Evolutionary conservation across 2,113 vertebrate genomes (phyloP), one percentile per base, ranked within the genome.

Genomic region (Solenodon paradoxus): DNA sequence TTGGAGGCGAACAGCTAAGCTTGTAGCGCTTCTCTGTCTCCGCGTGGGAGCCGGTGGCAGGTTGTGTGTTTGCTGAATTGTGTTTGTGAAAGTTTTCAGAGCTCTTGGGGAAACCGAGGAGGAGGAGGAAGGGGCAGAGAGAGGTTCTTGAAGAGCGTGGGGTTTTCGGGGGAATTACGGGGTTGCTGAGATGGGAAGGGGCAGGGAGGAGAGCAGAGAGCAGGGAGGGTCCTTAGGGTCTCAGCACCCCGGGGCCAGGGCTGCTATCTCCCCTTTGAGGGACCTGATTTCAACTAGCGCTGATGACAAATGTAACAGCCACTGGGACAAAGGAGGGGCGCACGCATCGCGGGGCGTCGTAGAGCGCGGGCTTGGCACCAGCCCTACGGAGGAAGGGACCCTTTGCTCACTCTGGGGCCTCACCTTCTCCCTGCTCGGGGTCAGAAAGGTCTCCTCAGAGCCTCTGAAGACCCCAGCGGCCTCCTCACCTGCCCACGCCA

Each of bases 61-160:
- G 1, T 55, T 3, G 49, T 57, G 49, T 68, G 57, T 75, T 55
- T 45, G 79, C 66, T 28, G 47, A 75, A 66, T 2, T 9, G 40
- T 49, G 20, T 94, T 72, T 64, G 81, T 38, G 66, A 97, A 97
- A 97, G 97, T 97, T 97, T 96, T 75, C 30, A 0, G 72, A 96
- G 93, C 81, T 90, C 77, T 17, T 42, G 88, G 51, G 92, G 82
- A 88, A 94, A 83, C 35, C 9, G 16, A 92, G 45, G 16, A 49
- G 6, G 59, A 26, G 7, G 77, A 69, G 77, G 82, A 55, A 47
- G 30, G 20, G 24, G 69, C 38, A 6, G 51, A 42, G 7, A 13
- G n/a, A 28, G 68, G 7, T 13, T 61, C 78, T 13, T 4, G 42
- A 53, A 55, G 64, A 5, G 49, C 8, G 13, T 6, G 2, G 9